Evolutionary conservation across 2,888 invertebrate genomes (phyloP).

Genomic region (Watsonalla cultraria): DNA sequence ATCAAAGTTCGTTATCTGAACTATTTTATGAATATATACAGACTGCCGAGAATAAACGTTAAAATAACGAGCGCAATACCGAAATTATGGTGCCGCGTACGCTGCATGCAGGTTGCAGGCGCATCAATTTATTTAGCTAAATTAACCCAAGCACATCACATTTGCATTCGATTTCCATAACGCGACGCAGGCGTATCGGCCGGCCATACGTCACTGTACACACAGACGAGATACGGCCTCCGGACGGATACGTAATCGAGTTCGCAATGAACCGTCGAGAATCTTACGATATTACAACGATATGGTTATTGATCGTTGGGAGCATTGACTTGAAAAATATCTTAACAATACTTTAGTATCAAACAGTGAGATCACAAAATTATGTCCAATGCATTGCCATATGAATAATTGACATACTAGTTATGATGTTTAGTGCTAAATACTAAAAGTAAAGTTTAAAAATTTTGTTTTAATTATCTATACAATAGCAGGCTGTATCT

Average conservation of each 20-base stretch:
- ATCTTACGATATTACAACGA: conserved; percentile 28
- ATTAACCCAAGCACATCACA: conserved; percentile 68
- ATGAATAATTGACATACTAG: too few species aligned
- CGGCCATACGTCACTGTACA: conserved; percentile 69
- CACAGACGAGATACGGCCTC: conserved; percentile 43
- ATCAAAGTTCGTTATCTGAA: neutral
- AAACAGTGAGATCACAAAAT: too few species aligned
- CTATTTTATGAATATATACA: conserved; percentile 8
- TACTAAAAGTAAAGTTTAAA: too few species aligned
- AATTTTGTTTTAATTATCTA: too few species aligned
- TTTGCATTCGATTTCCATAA: conserved; percentile 78
- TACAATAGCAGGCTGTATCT: too few species aligned
- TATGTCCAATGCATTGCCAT: too few species aligned
- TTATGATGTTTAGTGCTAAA: too few species aligned
- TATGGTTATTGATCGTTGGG: neutral
- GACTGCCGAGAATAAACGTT: conserved; percentile 37
- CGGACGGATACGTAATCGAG: conserved; percentile 46
- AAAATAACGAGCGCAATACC: conserved; percentile 48
- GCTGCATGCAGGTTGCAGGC: conserved; percentile 43
- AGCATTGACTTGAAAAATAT: neutral
- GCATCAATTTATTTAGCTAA: conserved; percentile 74
- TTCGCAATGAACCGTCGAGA: conserved; percentile 36
- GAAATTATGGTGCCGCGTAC: conserved; percentile 36
- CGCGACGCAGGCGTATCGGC: conserved; percentile 61
- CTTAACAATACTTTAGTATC: too few species aligned